Evolutionary conservation across 2,888 invertebrate genomes (phyloP).

Genomic region (Noctua janthe): DNA sequence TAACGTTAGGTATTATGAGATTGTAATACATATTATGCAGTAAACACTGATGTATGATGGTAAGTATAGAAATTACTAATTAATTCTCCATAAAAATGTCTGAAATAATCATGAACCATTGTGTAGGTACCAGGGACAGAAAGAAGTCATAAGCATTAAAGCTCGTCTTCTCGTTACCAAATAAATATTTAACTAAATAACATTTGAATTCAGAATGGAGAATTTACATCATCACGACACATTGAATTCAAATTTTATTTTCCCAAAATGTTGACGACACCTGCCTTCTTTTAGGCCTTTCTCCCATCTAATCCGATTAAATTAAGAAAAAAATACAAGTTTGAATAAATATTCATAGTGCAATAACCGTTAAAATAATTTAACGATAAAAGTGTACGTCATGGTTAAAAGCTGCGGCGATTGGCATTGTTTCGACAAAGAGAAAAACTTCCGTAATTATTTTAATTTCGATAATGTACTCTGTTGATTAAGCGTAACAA

Average conservation of each 20-base stretch:
- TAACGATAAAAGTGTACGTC: conserved; percentile 54
- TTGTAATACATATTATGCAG: not conserved
- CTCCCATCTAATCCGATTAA: conserved; percentile 57
- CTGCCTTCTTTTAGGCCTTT: conserved; percentile 45
- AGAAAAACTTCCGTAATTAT: conserved; percentile 61
- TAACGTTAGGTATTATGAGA: not conserved
- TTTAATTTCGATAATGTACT: conserved; percentile 58
- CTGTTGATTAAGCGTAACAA: conserved; percentile 59
- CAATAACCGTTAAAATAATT: conserved; percentile 65
- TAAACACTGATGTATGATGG: not conserved
- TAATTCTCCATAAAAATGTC: conserved; percentile 20
- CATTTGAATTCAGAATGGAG: conserved; percentile 51
- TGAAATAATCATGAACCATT: conserved; percentile 54
- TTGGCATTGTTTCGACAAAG: conserved; percentile 60
- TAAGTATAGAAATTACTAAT: conserved; percentile 3
- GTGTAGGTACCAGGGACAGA: conserved; percentile 16
- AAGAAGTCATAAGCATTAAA: conserved; percentile 40
- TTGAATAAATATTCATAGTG: conserved; percentile 62
- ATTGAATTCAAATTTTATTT: conserved; percentile 62
- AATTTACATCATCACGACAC: conserved; percentile 60
- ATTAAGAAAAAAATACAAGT: conserved; percentile 43
- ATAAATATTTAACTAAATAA: conserved; percentile 55
- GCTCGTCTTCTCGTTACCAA: conserved; percentile 40
- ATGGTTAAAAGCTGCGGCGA: conserved; percentile 53
- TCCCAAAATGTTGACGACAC: conserved; percentile 59